Evolutionary conservation across 2,113 vertebrate genomes (phyloP).

Genomic region (Cathartes aura): DNA sequence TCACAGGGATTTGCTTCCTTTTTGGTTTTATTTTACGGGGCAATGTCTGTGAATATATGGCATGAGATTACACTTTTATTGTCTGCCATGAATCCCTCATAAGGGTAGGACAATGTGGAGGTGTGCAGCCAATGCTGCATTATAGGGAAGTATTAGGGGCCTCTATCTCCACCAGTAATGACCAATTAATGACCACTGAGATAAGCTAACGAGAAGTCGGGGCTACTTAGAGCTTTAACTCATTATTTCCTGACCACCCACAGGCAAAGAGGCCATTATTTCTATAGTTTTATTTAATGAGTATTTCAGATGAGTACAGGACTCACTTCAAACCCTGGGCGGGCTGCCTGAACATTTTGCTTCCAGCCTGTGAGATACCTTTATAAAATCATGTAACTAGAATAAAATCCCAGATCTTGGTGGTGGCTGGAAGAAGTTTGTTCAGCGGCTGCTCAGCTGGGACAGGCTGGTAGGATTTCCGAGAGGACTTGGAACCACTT

Average conservation of each 20-base stretch:
- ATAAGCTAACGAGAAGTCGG: not conserved
- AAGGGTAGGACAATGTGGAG: not conserved
- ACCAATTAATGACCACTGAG: constrained; percentile 27
- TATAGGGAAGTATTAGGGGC: not conserved
- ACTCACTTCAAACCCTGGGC: rapidly evolving
- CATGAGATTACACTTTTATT: not conserved
- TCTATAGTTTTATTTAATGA: not conserved
- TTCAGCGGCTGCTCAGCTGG: not conserved
- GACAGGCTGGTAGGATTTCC: not conserved
- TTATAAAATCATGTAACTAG: not conserved
- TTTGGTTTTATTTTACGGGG: not conserved
- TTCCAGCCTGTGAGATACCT: not conserved
- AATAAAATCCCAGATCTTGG: not conserved
- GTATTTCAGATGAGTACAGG: not conserved
- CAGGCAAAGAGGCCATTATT: not conserved
- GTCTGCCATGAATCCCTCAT: not conserved
- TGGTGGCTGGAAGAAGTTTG: not conserved
- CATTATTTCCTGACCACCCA: not conserved
- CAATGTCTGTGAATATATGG: not conserved
- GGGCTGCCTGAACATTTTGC: not conserved
- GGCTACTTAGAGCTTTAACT: not conserved
- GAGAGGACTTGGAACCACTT: not conserved
- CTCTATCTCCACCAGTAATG: not conserved
- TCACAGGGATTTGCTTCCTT: not conserved
- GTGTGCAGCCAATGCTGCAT: not conserved